Percentiles rank a stretch among this genome's conserved stretches.
Evolutionary conservation across 2,888 invertebrate genomes (phyloP).

Genomic region (Erebia palarica): DNA sequence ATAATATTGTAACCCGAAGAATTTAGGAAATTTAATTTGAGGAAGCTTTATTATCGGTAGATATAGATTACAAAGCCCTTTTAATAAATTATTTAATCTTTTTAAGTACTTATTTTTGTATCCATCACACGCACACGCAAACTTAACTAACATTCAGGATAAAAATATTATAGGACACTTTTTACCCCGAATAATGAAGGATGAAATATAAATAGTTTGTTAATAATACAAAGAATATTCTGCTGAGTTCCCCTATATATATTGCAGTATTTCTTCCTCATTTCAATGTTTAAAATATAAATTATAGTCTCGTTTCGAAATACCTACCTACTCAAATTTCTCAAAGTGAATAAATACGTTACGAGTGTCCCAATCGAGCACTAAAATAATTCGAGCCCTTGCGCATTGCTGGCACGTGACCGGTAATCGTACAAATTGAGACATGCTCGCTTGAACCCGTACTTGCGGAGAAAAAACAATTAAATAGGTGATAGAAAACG

Average conservation of each 20-base stretch:
- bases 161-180: too few species aligned
- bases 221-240: too few species aligned
- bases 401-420: slow-evolving; percentile 57
- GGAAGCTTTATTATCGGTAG: too few species aligned
- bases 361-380: slow-evolving; percentile 56
- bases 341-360: slow-evolving; percentile 57
- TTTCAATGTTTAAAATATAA: slow-evolving; percentile 9
- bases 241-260: background rate
- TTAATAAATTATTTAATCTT: too few species aligned
- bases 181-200: too few species aligned
- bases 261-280: background rate
- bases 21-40: too few species aligned
- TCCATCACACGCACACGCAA: too few species aligned
- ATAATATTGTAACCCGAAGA: too few species aligned
- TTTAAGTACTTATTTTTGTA: too few species aligned
- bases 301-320: slow-evolving; percentile 23
- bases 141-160: too few species aligned
- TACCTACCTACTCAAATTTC: slow-evolving; percentile 43
- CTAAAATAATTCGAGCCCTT: slow-evolving; percentile 52
- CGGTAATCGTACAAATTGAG: slow-evolving; percentile 71
- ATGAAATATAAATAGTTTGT: too few species aligned
- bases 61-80: too few species aligned
- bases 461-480: slow-evolving; percentile 38
- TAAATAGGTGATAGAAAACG: slow-evolving; percentile 27
- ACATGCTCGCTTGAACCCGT: slow-evolving; percentile 52